These are phyloP conservation scores for Chaetura pelagica DNA, from an alignment of 2,113 vertebrate species.

Conservation along the genomic window DNA sequence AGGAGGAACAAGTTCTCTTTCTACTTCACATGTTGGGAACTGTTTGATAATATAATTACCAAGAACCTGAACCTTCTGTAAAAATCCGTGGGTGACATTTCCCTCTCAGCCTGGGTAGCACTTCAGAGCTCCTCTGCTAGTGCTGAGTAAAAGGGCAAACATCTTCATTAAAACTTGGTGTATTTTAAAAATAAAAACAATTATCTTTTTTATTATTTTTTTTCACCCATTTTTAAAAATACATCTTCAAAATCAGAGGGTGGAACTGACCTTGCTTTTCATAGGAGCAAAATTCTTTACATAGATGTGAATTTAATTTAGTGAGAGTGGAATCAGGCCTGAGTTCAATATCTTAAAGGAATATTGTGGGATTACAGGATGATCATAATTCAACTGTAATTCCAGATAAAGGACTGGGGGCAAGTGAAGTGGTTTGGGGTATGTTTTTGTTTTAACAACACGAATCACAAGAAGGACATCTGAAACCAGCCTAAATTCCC, in stretches of 20 bases:
- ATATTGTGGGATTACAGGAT: neutral
- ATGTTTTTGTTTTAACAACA: neutral
- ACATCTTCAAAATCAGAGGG: neutral
- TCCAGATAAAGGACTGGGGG: neutral
- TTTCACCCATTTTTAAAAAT: neutral
- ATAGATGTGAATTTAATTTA: neutral
- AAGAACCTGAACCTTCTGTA: neutral
- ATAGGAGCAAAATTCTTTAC: neutral
- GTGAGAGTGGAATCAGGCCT: neutral
- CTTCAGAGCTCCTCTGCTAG: neutral
- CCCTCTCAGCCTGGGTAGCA: neutral
- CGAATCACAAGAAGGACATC: neutral
- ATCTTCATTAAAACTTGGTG: neutral
- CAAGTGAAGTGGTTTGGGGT: fast-evolving
- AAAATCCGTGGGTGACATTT: neutral
- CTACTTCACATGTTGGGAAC: neutral
- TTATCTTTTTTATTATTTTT: neutral
- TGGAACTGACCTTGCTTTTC: neutral
- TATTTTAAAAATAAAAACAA: neutral
- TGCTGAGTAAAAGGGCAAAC: fast-evolving
- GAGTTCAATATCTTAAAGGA: neutral
- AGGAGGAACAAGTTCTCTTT: neutral
- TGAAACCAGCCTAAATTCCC: neutral
- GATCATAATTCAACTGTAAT: neutral
- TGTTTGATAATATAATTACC: neutral